A percentile compares a stretch with the other conserved stretches of the same genome.
These are phyloP conservation scores for Chroicocephalus ridibundus DNA, from an alignment of 2,113 vertebrate species.

Conservation along the genomic window DNA sequence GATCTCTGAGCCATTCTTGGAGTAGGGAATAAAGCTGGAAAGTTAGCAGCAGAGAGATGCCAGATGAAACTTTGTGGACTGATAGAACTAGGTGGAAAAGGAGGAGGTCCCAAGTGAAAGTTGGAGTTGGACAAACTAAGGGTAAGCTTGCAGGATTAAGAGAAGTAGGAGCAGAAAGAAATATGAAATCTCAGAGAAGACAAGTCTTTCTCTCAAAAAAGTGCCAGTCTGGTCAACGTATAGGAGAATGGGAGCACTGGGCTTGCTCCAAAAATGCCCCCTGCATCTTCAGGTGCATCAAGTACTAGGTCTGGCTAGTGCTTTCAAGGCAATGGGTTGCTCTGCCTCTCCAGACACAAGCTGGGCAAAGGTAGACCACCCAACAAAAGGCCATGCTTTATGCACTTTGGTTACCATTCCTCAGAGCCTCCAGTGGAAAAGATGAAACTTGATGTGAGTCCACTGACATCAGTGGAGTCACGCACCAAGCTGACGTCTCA, in stretches of 20 bases:
- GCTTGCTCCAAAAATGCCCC: background rate
- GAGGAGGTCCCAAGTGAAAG: background rate
- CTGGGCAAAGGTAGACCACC: background rate
- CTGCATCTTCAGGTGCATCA: background rate
- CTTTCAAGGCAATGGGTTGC: background rate
- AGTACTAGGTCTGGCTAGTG: too few relatives aligned
- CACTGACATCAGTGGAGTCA: background rate
- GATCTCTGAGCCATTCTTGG: background rate
- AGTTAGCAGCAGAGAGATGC: background rate
- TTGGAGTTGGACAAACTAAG: background rate
- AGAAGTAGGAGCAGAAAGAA: background rate
- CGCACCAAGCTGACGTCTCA: background rate
- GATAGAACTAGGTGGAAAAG: background rate
- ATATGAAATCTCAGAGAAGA: background rate
- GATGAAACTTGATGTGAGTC: rapidly evolving
- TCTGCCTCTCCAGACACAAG: background rate
- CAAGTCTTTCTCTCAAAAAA: background rate
- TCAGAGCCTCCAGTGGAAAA: background rate
- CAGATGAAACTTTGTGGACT: background rate
- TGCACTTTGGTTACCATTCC: background rate
- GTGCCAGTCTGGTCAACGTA: background rate
- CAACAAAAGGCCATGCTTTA: background rate
- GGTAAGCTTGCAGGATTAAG: background rate
- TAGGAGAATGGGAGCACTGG: background rate
- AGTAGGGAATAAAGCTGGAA: background rate